These are phyloP conservation scores for Apogon talboti DNA, from an alignment of 2,797 vertebrate genomes.

Conservation along the genomic window DNA sequence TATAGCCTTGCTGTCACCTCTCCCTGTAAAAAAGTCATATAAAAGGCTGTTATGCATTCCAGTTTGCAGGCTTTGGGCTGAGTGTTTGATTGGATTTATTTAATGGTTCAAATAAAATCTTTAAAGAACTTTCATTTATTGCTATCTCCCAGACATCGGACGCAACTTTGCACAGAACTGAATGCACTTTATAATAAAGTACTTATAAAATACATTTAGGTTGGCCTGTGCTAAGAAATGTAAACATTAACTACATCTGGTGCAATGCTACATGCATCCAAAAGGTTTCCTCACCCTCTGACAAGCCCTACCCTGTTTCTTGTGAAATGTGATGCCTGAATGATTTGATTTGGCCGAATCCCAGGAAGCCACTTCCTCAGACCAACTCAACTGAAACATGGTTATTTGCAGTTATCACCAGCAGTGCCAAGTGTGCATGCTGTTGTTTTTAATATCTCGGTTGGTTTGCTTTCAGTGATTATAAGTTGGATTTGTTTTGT, in stretches of 20 bases:
- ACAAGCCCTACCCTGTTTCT: slow-evolving; percentile 57
- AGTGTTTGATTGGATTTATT: slow-evolving; percentile 10
- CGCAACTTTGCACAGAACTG: slow-evolving; percentile 6
- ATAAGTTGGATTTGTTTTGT: slow-evolving; percentile 1
- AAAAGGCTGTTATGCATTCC: background rate
- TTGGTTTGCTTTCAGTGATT: slow-evolving; percentile 11
- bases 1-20: background rate
- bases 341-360: slow-evolving; percentile 69
- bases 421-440: slow-evolving; percentile 17
- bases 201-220: background rate
- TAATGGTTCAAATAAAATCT: slow-evolving; percentile 1
- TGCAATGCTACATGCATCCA: slow-evolving; percentile 42
- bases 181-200: slow-evolving; percentile 2
- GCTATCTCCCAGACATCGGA: background rate
- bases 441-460: background rate
- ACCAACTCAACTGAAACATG: slow-evolving; percentile 48
- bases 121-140: background rate
- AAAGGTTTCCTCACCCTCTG: slow-evolving; percentile 41
- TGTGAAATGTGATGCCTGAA: slow-evolving; percentile 66
- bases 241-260: slow-evolving; percentile 38
- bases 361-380: slow-evolving; percentile 57
- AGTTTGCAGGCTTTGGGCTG: slow-evolving; percentile 7
- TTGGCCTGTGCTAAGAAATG: slow-evolving; percentile 37
- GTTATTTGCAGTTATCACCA: slow-evolving; percentile 42
- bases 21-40: background rate